Base-by-base conservation (phyloP, 2,113 vertebrate species). In the Passer montanus region DNA sequence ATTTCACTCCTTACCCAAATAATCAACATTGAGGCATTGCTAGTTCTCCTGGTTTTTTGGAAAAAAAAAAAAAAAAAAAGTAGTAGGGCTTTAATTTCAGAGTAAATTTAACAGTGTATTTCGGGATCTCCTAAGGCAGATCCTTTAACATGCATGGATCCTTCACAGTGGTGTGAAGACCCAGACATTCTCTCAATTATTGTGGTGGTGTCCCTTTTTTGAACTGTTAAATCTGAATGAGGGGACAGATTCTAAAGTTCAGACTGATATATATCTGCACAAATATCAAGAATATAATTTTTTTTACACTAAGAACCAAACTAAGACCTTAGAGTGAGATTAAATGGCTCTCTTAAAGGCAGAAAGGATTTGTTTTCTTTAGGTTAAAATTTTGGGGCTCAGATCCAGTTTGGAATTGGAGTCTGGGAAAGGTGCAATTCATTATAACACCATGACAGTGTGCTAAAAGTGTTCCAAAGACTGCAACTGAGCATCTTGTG, bases 401-500 rank as follows among this genome's bases (percentile, higher is more conserved):
- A 26, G 7, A 19, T 62, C 26, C 41, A 50, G 22, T 67, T 82
- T 90, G 50, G 46, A 69, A 39, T 3, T 66, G 37, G 46, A 58
- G 22, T 8, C 17, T 7, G 3, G 12, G 46, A 35, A 27, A 74
- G 55, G 7, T 6, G 13, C 15, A 53, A 30, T 49, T 95, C 46
- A 28, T 63, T 47, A 13, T 30, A 73, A 69, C 33, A 88, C 17
- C 41, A 23, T 37, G 37, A 43, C 28, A 87, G 39, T 7, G 21
- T 44, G 43, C 59, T 79, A 85, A 46, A 90, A 93, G n/a, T 35
- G 23, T 75, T 91, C 52, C 63, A 72, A 88, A 87, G 74, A 77
- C 47, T 72, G 53, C 7, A 22, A 37, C 27, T 82, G 63, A 88
- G 85, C 77, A 92, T 95, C 89, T 90, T 93, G 91, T 84, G 68